These are phyloP conservation scores for Tyrannus savana DNA, from an alignment of 2,113 vertebrate species.

Conservation along the genomic window DNA sequence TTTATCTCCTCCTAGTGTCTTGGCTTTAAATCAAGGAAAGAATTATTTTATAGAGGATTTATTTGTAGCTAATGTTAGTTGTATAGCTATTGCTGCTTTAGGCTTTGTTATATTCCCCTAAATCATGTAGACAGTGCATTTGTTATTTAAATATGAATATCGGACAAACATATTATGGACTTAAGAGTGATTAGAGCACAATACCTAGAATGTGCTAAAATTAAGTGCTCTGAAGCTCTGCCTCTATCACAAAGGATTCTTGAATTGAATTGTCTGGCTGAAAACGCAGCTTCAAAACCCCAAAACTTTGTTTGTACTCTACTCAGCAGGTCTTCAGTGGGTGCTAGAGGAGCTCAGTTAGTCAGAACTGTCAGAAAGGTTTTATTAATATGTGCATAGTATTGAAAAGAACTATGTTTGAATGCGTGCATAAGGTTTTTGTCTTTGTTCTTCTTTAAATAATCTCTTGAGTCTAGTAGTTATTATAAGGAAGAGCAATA, in stretches of 20 bases:
- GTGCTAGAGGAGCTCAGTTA: not conserved
- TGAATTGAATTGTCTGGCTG: not conserved
- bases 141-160: constrained; percentile 25
- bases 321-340: not conserved
- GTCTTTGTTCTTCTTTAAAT: not conserved
- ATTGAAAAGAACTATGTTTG: not conserved
- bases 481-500: not conserved
- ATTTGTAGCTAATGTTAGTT: not conserved
- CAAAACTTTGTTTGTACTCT: not conserved
- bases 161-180: not conserved
- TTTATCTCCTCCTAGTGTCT: not conserved
- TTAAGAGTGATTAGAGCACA: not conserved
- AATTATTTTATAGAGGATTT: not conserved
- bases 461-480: not conserved
- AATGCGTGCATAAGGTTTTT: not conserved
- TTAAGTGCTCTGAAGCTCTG: not conserved
- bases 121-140: not conserved
- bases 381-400: not conserved
- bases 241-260: not conserved
- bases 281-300: not conserved
- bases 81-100: not conserved
- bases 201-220: not conserved
- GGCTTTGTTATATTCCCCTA: not conserved
- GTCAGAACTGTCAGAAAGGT: not conserved
- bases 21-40: not conserved